Conservation (phyloP, 2,113 vertebrate genomes). For the Malurus melanocephalus region DNA sequence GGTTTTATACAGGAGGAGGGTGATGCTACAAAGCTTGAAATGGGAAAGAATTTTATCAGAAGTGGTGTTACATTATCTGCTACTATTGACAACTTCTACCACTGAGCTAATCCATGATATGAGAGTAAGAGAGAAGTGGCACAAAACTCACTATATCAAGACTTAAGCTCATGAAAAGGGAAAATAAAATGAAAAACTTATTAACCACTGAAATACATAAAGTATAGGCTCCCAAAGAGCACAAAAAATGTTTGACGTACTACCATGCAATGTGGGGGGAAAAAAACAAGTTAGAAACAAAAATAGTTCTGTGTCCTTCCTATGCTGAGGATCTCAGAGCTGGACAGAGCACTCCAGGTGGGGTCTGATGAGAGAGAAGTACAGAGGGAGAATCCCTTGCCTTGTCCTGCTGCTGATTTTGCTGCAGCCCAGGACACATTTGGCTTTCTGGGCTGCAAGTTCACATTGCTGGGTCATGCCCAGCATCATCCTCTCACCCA, state of each 20-base stretch:
- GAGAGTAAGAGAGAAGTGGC: background rate
- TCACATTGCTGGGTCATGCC: background rate
- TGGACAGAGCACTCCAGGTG: background rate
- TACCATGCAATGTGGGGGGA: accelerated
- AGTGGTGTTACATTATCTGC: background rate
- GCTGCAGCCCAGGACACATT: background rate
- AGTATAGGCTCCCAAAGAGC: background rate
- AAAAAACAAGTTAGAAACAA: background rate
- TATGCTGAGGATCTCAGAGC: accelerated
- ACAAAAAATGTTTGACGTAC: background rate
- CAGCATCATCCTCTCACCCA: background rate
- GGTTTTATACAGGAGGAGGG: background rate
- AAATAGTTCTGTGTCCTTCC: background rate
- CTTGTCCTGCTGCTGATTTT: background rate
- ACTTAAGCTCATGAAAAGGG: background rate
- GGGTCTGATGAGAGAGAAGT: background rate
- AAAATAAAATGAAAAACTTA: background rate
- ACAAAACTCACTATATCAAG: background rate
- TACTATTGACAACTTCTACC: background rate
- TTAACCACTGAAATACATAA: background rate
- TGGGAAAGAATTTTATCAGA: background rate
- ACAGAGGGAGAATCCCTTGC: background rate
- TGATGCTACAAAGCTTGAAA: background rate
- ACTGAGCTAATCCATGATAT: background rate
- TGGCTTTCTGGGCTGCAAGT: background rate